A percentile compares a stretch with the other conserved stretches of the same genome.
These are phyloP conservation scores for Eurystomus gularis DNA, from an alignment of 2,113 vertebrate species.

Conservation along the genomic window DNA sequence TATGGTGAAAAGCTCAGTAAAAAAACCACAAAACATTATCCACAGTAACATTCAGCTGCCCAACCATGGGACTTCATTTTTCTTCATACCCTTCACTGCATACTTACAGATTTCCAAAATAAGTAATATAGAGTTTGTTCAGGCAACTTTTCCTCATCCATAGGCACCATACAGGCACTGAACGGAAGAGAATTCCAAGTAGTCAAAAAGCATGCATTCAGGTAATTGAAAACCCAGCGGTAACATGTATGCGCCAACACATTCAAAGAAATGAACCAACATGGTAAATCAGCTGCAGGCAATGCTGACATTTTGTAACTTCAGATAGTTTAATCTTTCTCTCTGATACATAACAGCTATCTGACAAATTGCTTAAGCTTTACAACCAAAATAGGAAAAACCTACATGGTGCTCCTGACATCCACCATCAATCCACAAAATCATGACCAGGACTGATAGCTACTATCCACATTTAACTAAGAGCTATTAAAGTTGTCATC, in stretches of 20 bases:
- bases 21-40: not conserved
- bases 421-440: not conserved
- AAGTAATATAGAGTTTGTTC: not conserved
- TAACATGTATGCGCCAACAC: not conserved
- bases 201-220: not conserved
- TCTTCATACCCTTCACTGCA: not conserved
- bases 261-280: conserved; percentile 7
- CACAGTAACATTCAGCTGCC: not conserved
- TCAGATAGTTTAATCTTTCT: conserved; percentile 22
- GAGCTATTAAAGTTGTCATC: conserved; percentile 27
- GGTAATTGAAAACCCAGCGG: not conserved
- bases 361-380: conserved; percentile 35
- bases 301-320: conserved; percentile 5
- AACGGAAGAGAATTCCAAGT: not conserved
- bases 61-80: not conserved
- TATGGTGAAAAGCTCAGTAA: not conserved
- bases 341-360: not conserved
- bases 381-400: conserved; percentile 22
- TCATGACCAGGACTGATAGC: not conserved
- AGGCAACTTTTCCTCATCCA: not conserved
- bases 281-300: not conserved
- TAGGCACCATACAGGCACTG: not conserved
- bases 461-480: not conserved
- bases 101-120: not conserved
- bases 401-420: not conserved